Conservation (phyloP, 1,140 invertebrate species). For the Pseudomyrmex pallidus region DNA sequence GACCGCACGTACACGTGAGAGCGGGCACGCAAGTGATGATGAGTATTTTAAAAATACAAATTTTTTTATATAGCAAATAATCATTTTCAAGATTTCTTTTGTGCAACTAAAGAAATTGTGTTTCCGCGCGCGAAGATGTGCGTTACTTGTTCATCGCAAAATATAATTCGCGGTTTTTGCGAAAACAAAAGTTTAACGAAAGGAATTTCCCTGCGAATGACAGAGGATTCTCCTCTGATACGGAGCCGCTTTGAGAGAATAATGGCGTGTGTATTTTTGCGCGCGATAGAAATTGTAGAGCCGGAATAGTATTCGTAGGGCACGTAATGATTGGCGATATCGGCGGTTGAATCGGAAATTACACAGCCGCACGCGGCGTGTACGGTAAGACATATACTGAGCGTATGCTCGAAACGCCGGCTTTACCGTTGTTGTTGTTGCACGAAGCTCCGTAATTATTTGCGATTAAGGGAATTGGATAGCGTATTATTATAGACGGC, state of each 20-base stretch:
- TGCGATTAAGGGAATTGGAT: slow-evolving; percentile 68
- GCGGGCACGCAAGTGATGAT: no score
- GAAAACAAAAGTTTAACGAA: neutral
- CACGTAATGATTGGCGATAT: slow-evolving; percentile 54
- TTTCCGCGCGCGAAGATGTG: no score
- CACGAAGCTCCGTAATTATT: slow-evolving; percentile 65
- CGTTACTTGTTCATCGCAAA: no score
- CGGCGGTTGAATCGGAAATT: slow-evolving; percentile 59
- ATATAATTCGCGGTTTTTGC: no score
- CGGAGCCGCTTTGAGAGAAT: slow-evolving; percentile 5
- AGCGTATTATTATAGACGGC: slow-evolving; percentile 61
- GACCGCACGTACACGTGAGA: no score
- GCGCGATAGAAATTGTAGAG: slow-evolving; percentile 49
- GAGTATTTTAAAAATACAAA: no score
- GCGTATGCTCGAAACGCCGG: slow-evolving; percentile 31
- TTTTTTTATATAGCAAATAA: no score
- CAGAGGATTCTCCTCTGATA: neutral
- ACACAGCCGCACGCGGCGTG: slow-evolving; percentile 19
- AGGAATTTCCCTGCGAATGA: slow-evolving; percentile 11
- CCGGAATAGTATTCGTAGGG: slow-evolving; percentile 52
- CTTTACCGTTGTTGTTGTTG: slow-evolving; percentile 52
- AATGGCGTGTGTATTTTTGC: slow-evolving; percentile 32
- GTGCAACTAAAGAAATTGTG: no score
- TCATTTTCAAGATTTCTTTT: no score
- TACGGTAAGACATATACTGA: slow-evolving; percentile 35